Base-by-base conservation (phyloP, 2,888 invertebrate genomes). In the Heliconius charithonia region DNA sequence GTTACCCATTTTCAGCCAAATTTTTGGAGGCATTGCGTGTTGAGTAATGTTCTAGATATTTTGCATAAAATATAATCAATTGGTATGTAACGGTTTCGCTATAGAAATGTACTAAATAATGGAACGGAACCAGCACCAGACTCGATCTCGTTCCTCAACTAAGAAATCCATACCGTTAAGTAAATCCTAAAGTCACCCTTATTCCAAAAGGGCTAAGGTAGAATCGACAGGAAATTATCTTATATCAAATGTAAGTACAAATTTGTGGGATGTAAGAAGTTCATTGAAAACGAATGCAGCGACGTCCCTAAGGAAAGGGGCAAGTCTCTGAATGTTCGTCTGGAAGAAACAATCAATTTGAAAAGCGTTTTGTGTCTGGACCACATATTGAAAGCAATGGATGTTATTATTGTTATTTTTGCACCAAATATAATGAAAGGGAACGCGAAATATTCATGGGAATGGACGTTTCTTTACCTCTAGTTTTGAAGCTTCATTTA, bases 271-370 rank as follows among this genome's bases (percentile, higher is more conserved):
- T 83, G 87, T 85, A 89, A 90, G 85, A 86, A 92, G 89, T 91
- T 91, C 86, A 93, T 94, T 93, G 91, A 93, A 93, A 93, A 89
- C 89, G 91, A 92, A 92, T 91, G 93, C 92, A 92, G 87, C 86
- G 85, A 88, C 87, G 86, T 89, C 87, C 85, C 85, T 84, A 86
- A 89, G 88, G 89, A 90, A 91, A 90, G 92, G 91, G 91, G 90
- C 89, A 89, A 87, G 88, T 88, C 87, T 84, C 82, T 85, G 85
- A 84, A 85, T 86, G 82, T 85, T 87, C 87, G 89, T 89, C 88
- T 90, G 87, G 87, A 86, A 86, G 89, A 90, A 92, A 93, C 91
- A 94, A 93, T 91, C 84, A 86, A 81, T 85, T 88, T 92, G 89
- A 91, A 93, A 91, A 86, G 91, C 89, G 87, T 87, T 90, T 91